Conservation (phyloP, 1,140 invertebrate genomes). For the Harpegnathos saltator region DNA sequence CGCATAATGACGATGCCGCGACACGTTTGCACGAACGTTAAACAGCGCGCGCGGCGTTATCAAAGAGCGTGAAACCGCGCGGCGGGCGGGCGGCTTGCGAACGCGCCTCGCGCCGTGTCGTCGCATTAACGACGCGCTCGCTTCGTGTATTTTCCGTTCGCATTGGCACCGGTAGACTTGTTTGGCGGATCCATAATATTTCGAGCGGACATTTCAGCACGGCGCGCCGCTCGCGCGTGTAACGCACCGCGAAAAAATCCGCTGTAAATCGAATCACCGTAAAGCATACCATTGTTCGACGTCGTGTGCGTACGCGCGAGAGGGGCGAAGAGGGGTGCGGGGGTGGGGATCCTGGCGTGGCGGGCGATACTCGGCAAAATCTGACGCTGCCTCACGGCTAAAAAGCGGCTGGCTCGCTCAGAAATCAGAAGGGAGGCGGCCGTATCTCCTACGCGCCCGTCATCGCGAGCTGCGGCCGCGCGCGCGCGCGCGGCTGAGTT, state of each 20-base stretch:
- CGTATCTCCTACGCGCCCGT: conserved; percentile 29
- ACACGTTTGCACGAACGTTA: conserved; percentile 14
- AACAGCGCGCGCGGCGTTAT: not conserved
- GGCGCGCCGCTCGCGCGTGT: conserved; percentile 26
- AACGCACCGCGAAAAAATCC: conserved; percentile 63
- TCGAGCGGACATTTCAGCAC: conserved; percentile 46
- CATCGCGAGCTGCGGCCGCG: not conserved
- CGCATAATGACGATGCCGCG: too few species aligned
- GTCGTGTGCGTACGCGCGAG: conserved; percentile 32
- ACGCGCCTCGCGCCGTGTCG: conserved; percentile 26
- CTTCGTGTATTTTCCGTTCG: conserved; percentile 45
- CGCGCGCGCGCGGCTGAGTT: not conserved
- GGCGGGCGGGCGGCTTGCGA: not conserved
- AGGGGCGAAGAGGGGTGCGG: not conserved
- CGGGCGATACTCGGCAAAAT: conserved; percentile 42
- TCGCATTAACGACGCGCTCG: conserved; percentile 40
- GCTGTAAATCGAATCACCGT: conserved; percentile 73
- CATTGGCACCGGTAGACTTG: conserved; percentile 55
- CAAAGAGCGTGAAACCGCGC: conserved; percentile 5
- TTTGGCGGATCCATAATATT: conserved; percentile 35
- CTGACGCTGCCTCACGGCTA: conserved; percentile 22
- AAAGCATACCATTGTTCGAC: conserved; percentile 69
- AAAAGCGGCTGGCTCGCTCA: conserved; percentile 32
- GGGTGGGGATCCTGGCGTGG: not conserved
- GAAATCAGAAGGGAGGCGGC: not conserved